Evolutionary conservation across 2,113 vertebrate species (phyloP), one percentile per base, ranked within the genome.

Genomic region (Halichoeres trimaculatus): DNA sequence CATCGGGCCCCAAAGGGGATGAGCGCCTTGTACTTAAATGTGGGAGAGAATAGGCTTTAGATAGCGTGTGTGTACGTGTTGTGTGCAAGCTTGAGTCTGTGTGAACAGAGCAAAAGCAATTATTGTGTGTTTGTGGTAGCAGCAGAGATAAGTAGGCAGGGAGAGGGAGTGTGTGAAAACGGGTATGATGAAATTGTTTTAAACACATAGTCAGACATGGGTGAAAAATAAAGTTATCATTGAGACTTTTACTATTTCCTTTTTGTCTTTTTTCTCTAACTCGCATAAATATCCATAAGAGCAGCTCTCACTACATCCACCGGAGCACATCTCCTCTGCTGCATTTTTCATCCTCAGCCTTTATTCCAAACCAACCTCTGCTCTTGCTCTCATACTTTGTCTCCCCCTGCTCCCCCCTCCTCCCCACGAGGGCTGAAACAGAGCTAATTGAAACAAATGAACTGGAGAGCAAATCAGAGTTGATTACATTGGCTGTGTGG

Each of bases 381-480:
- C 43, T 63, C 20, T 41, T 62, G n/a, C 76, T 58, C 16, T 55
- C 51, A 43, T 71, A 62, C 77, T 51, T 69, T 63, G 54, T 45
- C 67, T 47, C 8, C 64, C 41, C 34, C 70, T 78, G 65, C 61
- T 67, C 24, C 17, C 57, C 30, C 45, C 61, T n/a, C 66, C 63
- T 61, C 43, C 59, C 83, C 89, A 77, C 52, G 83, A 87, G 83
- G 77, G 77, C 69, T 69, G 68, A 92, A 93, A 89, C 75, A 81
- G 72, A 36, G 70, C 88, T 91, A 92, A 93, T 92, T 93, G 88
- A 93, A 93, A 92, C 83, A 90, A 92, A 92, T 91, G 75, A 88
- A 90, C 78, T 88, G n/a, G 79, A 68, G 76, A 90, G 73, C 53
- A 77, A 88, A 92, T 87, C 76, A 77, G 76, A 74, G 86, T 86